A percentile compares a stretch with the other conserved stretches of the same genome.
These are phyloP conservation scores for Aricia agestis DNA, from an alignment of 1,140 invertebrate species.

Conservation along the genomic window DNA sequence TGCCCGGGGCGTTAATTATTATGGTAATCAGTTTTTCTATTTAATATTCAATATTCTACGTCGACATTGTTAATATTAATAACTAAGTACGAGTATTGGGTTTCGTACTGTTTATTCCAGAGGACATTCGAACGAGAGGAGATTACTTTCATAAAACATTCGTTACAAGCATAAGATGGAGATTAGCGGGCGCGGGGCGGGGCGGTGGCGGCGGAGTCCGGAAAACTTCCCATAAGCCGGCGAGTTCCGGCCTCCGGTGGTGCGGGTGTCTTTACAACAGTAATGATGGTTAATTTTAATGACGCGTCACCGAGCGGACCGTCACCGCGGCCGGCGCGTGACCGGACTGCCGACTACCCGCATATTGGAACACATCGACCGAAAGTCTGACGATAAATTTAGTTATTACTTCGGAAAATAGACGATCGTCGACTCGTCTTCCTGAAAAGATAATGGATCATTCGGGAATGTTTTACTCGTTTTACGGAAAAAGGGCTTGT, in stretches of 20 bases:
- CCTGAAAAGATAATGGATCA: slow-evolving; percentile 74
- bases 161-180: slow-evolving; percentile 57
- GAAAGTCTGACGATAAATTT: slow-evolving; percentile 74
- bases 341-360: slow-evolving; percentile 55
- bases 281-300: slow-evolving; percentile 76
- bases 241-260: slow-evolving; percentile 43
- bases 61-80: slow-evolving; percentile 5
- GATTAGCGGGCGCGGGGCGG: slow-evolving; percentile 38
- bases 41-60: slow-evolving; percentile 2
- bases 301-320: slow-evolving; percentile 61
- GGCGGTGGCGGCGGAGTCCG: slow-evolving; percentile 40
- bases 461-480: slow-evolving; percentile 68
- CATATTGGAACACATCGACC: slow-evolving; percentile 68
- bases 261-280: slow-evolving; percentile 65
- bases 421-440: slow-evolving; percentile 75
- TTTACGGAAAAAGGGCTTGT: slow-evolving; percentile 62
- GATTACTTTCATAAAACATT: slow-evolving; percentile 43
- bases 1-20: not conserved
- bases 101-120: not conserved
- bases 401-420: slow-evolving; percentile 76
- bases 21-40: slow-evolving; percentile 1
- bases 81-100: not conserved
- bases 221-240: slow-evolving; percentile 66
- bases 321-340: slow-evolving; percentile 49
- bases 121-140: not conserved